phyloP scores from a whole-genome alignment of 2,113 vertebrate genomes.

The Odontesthes bonariensis region DNA sequence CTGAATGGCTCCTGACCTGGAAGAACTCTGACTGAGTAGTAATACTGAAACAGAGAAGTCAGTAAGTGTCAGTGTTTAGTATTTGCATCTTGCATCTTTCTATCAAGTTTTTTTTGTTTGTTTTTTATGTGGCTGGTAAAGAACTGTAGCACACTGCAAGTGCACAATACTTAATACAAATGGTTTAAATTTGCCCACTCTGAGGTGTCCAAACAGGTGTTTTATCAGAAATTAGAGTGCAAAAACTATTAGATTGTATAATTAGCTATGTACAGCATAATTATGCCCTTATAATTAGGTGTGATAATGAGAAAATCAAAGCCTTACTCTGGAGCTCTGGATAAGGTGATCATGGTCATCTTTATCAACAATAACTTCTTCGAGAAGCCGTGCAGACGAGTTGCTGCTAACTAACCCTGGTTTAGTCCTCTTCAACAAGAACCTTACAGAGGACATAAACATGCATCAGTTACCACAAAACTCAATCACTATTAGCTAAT shows the following conservation, averaged over 20 bases:
- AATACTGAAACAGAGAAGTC: slow-evolving; percentile 85
- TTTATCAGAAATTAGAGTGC: neutral
- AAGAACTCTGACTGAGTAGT: slow-evolving; percentile 94
- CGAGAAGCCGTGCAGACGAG: slow-evolving; percentile 91
- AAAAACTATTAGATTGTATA: neutral
- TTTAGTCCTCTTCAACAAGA: slow-evolving; percentile 92
- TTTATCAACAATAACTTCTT: slow-evolving; percentile 92
- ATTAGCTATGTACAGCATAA: neutral
- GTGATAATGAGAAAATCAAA: neutral
- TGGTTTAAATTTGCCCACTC: neutral
- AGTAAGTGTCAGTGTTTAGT: slow-evolving; percentile 22
- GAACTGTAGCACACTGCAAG: neutral
- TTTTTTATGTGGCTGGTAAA: neutral
- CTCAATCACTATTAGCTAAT: too few relatives aligned
- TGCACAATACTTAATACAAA: neutral
- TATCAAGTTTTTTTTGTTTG: neutral
- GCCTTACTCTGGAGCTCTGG: slow-evolving; percentile 88
- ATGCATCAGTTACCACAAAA: neutral
- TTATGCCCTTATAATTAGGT: slow-evolving; percentile 3
- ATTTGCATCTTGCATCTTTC: slow-evolving; percentile 15
- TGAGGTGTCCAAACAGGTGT: neutral
- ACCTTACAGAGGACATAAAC: slow-evolving; percentile 79
- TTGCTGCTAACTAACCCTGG: slow-evolving; percentile 89
- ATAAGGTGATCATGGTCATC: slow-evolving; percentile 89
- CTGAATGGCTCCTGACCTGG: slow-evolving; percentile 93